Conservation (phyloP, 2,888 invertebrate genomes). For the Orthonychiurus folsomi region DNA sequence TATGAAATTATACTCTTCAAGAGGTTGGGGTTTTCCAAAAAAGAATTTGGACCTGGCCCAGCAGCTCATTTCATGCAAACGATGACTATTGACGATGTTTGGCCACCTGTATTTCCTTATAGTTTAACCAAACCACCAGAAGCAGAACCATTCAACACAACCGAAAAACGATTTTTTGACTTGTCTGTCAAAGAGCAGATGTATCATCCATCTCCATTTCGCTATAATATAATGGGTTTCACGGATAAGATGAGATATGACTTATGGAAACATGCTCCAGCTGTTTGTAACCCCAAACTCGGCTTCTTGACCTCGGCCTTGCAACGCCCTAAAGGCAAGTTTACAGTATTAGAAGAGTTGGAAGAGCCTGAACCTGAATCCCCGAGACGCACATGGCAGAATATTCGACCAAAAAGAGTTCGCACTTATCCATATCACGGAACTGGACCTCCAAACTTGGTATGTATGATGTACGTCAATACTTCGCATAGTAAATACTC, state of each 20-base stretch:
- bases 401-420: slow-evolving; percentile 24
- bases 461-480: too few relatives aligned
- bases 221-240: slow-evolving; percentile 27
- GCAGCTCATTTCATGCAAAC: slow-evolving; percentile 17
- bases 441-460: not conserved
- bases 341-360: not conserved
- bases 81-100: slow-evolving; percentile 19
- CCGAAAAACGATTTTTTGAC: slow-evolving; percentile 25
- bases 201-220: slow-evolving; percentile 21
- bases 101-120: slow-evolving; percentile 18
- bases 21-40: slow-evolving; percentile 7
- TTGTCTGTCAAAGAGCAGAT: slow-evolving; percentile 15
- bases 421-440: slow-evolving; percentile 16
- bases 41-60: slow-evolving; percentile 22
- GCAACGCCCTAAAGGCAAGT: slow-evolving; percentile 13
- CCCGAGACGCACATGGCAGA: slow-evolving; percentile 24
- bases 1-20: too few relatives aligned
- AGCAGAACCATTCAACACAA: slow-evolving; percentile 21
- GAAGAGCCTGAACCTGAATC: not conserved
- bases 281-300: slow-evolving; percentile 30
- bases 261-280: slow-evolving; percentile 20
- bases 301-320: slow-evolving; percentile 31
- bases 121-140: slow-evolving; percentile 21
- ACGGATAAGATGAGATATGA: slow-evolving; percentile 23
- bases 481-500: too few relatives aligned